Evolutionary conservation across 2,797 vertebrate species (phyloP), one percentile per base, ranked within the genome.

Genomic region (Cynodonichthys magdalenae): DNA sequence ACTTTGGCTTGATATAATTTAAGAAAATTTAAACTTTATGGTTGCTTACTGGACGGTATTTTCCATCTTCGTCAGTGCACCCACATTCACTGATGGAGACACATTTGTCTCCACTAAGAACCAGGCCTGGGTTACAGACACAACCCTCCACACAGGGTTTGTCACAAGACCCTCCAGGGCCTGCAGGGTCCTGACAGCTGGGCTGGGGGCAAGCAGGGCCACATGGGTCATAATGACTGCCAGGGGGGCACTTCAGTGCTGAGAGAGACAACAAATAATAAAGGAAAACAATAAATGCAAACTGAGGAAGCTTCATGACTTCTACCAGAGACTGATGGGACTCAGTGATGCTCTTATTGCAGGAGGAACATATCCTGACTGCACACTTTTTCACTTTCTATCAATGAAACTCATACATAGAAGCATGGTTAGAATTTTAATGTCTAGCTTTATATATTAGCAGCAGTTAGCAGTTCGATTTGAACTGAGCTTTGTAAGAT

Each of bases 21-120:
- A n/a, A n/a, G n/a, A n/a, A n/a, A n/a, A n/a, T n/a, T n/a, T n/a
- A n/a, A n/a, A n/a, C n/a, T n/a, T n/a, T n/a, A n/a, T n/a, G n/a
- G n/a, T 36, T 15, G 80, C 94, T 76, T 85, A 93, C 95, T 83
- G 94, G 92, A 15, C 91, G 80, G 74, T 95, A 97, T 0, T 90
- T 86, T 0, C 91, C 88, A 3, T 92, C 75, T 2, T 52, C 71
- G 79, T 95, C 95, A 0, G 86, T 77, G 59, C 96, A 97, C 4
- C 96, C 95, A 42, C 96, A 97, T 71, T 92, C 83, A 31, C 72
- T 92, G 67, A 90, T 76, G 0, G 84, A 83, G 36, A 97, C 95
- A 69, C 96, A 97, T 60, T 84, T 90, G 78, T 95, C 93, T 66
- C 95, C 95, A 17, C 95, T 96, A 70, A 96, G 90, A 75, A 96